These are phyloP conservation scores for Lethocerus indicus DNA, from an alignment of 1,140 invertebrate genomes.

Conservation along the genomic window DNA sequence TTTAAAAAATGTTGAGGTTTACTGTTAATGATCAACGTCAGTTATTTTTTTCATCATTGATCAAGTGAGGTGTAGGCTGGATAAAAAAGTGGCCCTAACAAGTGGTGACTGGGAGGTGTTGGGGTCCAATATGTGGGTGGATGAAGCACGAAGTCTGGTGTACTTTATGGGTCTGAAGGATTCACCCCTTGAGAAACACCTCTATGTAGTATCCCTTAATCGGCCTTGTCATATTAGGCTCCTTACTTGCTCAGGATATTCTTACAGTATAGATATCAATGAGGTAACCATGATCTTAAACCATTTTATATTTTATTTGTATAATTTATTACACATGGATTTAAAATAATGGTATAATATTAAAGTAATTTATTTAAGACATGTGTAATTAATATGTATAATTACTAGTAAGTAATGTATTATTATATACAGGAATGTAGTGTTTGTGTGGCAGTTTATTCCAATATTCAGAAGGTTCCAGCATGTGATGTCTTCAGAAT, in stretches of 20 bases:
- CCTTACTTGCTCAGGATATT: slow-evolving; percentile 55
- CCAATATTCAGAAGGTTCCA: slow-evolving; percentile 66
- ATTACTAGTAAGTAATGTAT: background rate
- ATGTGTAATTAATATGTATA: background rate
- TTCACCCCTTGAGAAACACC: slow-evolving; percentile 62
- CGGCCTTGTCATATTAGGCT: slow-evolving; percentile 46
- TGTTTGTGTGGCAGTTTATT: slow-evolving; percentile 75
- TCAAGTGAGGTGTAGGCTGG: too few relatives aligned
- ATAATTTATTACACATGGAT: background rate
- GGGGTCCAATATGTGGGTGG: slow-evolving; percentile 59
- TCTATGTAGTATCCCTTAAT: slow-evolving; percentile 59
- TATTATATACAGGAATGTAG: slow-evolving; percentile 45
- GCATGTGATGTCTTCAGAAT: slow-evolving; percentile 65
- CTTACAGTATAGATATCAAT: slow-evolving; percentile 63
- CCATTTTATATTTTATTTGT: background rate
- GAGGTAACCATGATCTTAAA: slow-evolving; percentile 29
- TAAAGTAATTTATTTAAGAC: too few relatives aligned
- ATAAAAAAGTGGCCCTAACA: slow-evolving; percentile 55
- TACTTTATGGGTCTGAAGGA: slow-evolving; percentile 70
- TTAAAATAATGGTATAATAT: background rate
- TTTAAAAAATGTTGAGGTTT: too few relatives aligned
- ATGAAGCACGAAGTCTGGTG: slow-evolving; percentile 46
- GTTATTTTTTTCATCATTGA: too few relatives aligned
- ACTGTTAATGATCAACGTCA: too few relatives aligned
- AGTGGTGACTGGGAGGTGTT: slow-evolving; percentile 71